Base-by-base conservation (phyloP, 2,888 invertebrate genomes). In the Mesorhabditis belari region DNA sequence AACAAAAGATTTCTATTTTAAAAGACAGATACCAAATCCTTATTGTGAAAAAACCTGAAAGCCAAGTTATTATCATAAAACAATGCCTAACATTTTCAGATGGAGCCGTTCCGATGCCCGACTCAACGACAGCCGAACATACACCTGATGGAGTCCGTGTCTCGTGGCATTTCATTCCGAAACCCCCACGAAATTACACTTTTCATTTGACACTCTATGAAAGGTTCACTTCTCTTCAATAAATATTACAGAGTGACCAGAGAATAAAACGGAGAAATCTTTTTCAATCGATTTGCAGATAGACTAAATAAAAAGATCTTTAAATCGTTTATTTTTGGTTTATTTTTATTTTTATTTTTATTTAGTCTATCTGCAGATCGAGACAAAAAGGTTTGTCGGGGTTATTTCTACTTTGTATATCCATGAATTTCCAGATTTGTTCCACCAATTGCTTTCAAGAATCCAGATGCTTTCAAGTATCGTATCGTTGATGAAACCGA, bases 31-130 rank as follows among this genome's bases (percentile, higher is more conserved):
- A 19, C 2, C 9, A n/a, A n/a, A n/a, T n/a, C n/a, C n/a, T n/a
- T n/a, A n/a, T n/a, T n/a, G n/a, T n/a, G n/a, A n/a, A n/a, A n/a
- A n/a, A n/a, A n/a, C n/a, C n/a, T n/a, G n/a, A n/a, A n/a, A n/a
- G n/a, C n/a, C n/a, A n/a, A n/a, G n/a, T n/a, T n/a, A n/a, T n/a
- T n/a, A n/a, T n/a, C n/a, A n/a, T n/a, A n/a, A n/a, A n/a, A n/a
- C n/a, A n/a, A n/a, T n/a, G n/a, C n/a, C n/a, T n/a, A n/a, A n/a
- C 24, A 4, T 29, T 66, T 66, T 12, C 58, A 66, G 66, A 58
- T 3, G 60, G 54, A 17, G 57, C 62, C 5, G 60, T 66, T 9
- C 64, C 66, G 1, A n/a, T 51, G 21, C 64, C 64, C 12, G n/a
- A 35, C 1, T 62, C 51, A n/a, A 23, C 62, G 2, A 29, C 28